Conservation (phyloP, 2,797 vertebrate genomes). For the Alfaro cultratus region DNA sequence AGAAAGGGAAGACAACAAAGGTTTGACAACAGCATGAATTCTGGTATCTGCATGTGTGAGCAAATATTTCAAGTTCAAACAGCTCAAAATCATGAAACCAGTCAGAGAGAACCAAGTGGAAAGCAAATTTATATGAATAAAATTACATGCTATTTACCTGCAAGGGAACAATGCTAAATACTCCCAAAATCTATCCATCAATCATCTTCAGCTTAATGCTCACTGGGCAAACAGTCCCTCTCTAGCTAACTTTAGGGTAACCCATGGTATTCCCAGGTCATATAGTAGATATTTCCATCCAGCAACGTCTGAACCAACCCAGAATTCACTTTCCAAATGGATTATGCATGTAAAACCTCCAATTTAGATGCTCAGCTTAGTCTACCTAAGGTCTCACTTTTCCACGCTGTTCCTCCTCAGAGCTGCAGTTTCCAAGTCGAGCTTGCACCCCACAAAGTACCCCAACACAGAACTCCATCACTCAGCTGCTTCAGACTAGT, state of each 20-base stretch:
- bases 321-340: neutral
- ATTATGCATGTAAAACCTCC: neutral
- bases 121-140: constrained; percentile 57
- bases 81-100: constrained; percentile 44
- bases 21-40: constrained; percentile 31
- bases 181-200: constrained; percentile 4
- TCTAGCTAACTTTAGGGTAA: neutral
- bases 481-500: too few species aligned
- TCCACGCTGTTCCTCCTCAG: too few species aligned
- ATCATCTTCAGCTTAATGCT: neutral
- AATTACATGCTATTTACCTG: constrained; percentile 39
- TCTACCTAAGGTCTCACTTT: too few species aligned
- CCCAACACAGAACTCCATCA: too few species aligned
- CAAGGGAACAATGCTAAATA: constrained; percentile 27
- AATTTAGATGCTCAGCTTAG: neutral
- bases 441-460: too few species aligned
- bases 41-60: constrained; percentile 34
- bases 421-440: too few species aligned
- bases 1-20: constrained; percentile 33
- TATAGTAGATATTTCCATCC: neutral
- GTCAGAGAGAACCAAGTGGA: constrained; percentile 41
- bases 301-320: neutral
- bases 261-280: neutral
- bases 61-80: constrained; percentile 28
- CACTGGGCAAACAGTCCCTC: neutral